Base-by-base conservation (phyloP, 2,888 invertebrate species). In the Hydrotaea cyrtoneurina region DNA sequence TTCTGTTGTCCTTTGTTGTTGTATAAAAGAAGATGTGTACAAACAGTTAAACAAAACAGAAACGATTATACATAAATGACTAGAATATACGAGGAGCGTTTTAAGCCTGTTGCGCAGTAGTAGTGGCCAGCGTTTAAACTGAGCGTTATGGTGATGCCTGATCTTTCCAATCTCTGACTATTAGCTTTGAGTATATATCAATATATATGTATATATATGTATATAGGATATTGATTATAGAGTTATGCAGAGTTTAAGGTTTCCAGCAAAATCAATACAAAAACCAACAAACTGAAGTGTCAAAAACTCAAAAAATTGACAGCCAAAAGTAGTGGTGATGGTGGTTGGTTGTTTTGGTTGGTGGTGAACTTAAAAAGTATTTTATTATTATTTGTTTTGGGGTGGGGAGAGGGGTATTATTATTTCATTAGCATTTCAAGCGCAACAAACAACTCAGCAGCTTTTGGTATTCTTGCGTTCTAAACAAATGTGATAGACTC, bases 391-490 rank as follows among this genome's bases (percentile, higher is more conserved):
- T 36, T 31, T 64, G 1, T 66, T n/a, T 39, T 39, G 36, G 39
- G 2, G 64, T 8, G 19, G 43, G 21, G 43, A 17, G n/a, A 1
- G 21, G 21, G 66, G 11, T 66, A 69, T 66, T 59, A 26, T 23
- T 11, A 59, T 31, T 23, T 59, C 59, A 78, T 81, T 80, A 85
- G 85, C 85, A 82, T 82, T 85, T 82, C 73, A 85, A 85, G 85
- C 85, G 69, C 69, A 69, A 69, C 69, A 69, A 69, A 46, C 69
- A 69, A 69, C 43, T 31, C 69, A 79, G 82, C 82, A 85, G 85
- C 77, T 82, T 85, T 74, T 36, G 39, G 39, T 39, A 8, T 39
- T 11, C 39, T 39, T 36, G 36, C 31, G n/a, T 26, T 59, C 19
- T 59, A 59, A 19, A 43, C 43, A 69, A 69, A 64, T 39, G n/a